These are phyloP conservation scores for Papilio polyxenes DNA, from an alignment of 1,140 invertebrate species.

Conservation along the genomic window DNA sequence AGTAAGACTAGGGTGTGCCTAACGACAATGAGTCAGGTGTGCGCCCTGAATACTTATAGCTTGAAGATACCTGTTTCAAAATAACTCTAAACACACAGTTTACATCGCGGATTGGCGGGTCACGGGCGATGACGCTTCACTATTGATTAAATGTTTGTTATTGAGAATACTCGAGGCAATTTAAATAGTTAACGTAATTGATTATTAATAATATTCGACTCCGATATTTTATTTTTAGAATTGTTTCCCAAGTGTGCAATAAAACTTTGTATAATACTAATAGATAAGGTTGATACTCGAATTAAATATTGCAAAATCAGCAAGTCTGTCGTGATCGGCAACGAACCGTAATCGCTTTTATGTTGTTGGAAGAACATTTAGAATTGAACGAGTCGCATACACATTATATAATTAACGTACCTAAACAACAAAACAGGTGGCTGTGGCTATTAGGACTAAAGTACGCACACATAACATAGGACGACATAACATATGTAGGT, in stretches of 20 bases:
- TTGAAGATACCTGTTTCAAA: constrained; percentile 23
- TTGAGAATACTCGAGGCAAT: constrained; percentile 15
- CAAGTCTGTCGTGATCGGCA: not conserved
- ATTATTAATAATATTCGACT: not conserved
- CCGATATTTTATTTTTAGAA: constrained; percentile 37
- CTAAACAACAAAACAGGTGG: not conserved
- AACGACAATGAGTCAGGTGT: constrained; percentile 44
- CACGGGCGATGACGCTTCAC: not conserved
- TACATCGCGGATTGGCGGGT: constrained; percentile 38
- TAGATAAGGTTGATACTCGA: not conserved
- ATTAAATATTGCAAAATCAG: not conserved
- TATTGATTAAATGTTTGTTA: constrained; percentile 11
- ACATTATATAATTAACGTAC: not conserved
- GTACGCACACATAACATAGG: too few species aligned
- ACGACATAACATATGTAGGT: not conserved
- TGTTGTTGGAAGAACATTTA: not conserved
- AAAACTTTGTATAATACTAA: not conserved
- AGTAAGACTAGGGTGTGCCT: constrained; percentile 37
- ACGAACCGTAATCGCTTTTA: not conserved
- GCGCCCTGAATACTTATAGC: constrained; percentile 61
- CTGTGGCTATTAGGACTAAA: not conserved
- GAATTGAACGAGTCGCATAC: not conserved
- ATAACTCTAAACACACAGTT: constrained; percentile 38
- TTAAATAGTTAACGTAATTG: constrained; percentile 5
- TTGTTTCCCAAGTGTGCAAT: not conserved